Evolutionary conservation across 2,888 invertebrate species (phyloP), one percentile per base, ranked within the genome.

Genomic region (Lasioglossum oenotherae): DNA sequence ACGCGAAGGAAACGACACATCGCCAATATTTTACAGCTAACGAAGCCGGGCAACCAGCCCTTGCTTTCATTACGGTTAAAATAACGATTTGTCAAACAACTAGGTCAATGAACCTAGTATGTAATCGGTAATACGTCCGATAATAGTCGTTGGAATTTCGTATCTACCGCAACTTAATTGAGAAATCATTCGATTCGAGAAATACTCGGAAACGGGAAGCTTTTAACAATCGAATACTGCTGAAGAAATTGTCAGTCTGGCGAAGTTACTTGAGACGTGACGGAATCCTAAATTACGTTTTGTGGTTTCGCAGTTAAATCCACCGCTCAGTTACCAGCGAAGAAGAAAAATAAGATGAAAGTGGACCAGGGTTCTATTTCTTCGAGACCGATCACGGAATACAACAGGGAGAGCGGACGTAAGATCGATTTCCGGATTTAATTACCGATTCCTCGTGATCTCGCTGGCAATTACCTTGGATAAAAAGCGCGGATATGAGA

Each of bases 351-450:
- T 53, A 77, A 74, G 64, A 64, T 41, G 31, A 27, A 74, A 46
- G 19, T 46, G 41, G 41, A 75, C 78, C 41, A 72, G 57, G 35
- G 14, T 49, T 73, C 44, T 46, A 78, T 75, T 81, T 69, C 78
- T 79, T 76, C 49, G 57, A 49, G 41, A 79, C 41, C 75, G 78
- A 78, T 81, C 72, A 74, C 49, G 49, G 10, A 46, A 31, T 27
- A 49, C 60, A 31, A 53, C 38, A 16, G 6, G 14, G 41, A 71
- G 38, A 12, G 10, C 31, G 41, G 38, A 85, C 72, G 49, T 67
- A 41, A 67, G 73, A 78, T 79, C 84, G 74, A 84, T 84, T 84
- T 85, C 79, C 76, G 57, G 84, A 84, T 85, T 73, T 79, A 84
- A 85, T 84, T 85, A 85, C 76, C 84, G 73, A 83, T 84, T 84